phyloP scores from a whole-genome alignment of 2,888 invertebrate genomes.

The Scaptomyza reducta region DNA sequence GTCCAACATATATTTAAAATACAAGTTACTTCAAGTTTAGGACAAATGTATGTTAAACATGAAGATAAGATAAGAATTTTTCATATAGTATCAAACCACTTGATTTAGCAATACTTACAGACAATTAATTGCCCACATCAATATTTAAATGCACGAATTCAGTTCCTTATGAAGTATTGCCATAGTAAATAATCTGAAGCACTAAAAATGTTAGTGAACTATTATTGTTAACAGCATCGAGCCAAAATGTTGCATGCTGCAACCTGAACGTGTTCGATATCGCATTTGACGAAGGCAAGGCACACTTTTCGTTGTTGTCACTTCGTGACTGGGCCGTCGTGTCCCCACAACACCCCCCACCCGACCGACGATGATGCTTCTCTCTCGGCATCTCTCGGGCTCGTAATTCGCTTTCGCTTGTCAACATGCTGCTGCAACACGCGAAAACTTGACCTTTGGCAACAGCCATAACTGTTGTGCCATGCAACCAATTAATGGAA shows the following conservation, averaged over 20 bases:
- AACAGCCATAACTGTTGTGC: slow-evolving; percentile 59
- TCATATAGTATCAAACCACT: no score
- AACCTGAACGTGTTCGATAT: slow-evolving; percentile 11
- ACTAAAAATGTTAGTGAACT: slow-evolving; percentile 12
- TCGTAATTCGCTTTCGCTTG: background rate
- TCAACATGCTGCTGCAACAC: slow-evolving; percentile 54
- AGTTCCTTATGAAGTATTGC: slow-evolving; percentile 1
- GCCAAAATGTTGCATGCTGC: slow-evolving; percentile 29
- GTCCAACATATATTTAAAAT: no score
- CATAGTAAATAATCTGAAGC: slow-evolving; percentile 16
- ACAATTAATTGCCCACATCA: background rate
- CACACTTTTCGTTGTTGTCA: slow-evolving; percentile 38
- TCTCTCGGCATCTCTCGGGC: slow-evolving; percentile 18
- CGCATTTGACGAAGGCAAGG: slow-evolving; percentile 21
- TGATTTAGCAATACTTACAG: background rate
- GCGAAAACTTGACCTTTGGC: slow-evolving; percentile 72
- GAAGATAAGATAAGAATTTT: no score
- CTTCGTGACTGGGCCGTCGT: slow-evolving; percentile 41
- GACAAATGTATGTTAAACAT: no score
- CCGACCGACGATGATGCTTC: slow-evolving; percentile 1
- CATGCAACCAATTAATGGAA: slow-evolving; percentile 73
- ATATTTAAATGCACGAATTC: background rate
- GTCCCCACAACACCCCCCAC: background rate
- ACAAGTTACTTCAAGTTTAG: no score
- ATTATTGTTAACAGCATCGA: slow-evolving; percentile 16